Evolutionary conservation across 2,797 vertebrate species (phyloP), one percentile per base, ranked within the genome.

Genomic region (Brachyrhaphis roseni): DNA sequence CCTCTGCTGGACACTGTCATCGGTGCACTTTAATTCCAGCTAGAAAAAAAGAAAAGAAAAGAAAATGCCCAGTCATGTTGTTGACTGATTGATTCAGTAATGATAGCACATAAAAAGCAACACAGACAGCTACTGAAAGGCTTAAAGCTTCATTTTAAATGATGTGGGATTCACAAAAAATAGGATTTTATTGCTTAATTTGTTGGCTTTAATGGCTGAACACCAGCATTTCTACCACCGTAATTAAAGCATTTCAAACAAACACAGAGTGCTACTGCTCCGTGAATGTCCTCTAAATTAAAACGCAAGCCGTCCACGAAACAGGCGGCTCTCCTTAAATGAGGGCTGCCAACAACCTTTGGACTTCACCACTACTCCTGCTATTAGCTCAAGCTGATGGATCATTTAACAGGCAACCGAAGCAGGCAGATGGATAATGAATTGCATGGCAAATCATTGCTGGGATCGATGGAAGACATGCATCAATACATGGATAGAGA

Each of bases 401-500:
- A 94, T 95, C 92, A 94, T 95, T 95, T 95, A 94, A 95, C 94
- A 95, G 93, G 91, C 88, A 79, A 76, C 90, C 89, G 90, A 90
- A 93, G 92, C 93, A 94, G 94, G 94, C 93, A 93, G 93, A 94
- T 92, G 88, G 90, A 84, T 95, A 95, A 95, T 94, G 94, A 93
- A 96, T 94, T 92, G 91, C 92, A 88, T 93, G 87, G 91, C 90
- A 90, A 93, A 94, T 95, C 95, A 92, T 94, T 95, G 87, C 43
- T 1, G 26, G 75, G 86, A 95, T 95, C 95, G 89, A 94, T 95
- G 82, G 80, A 91, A 90, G 90, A 93, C 93, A 94, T 90, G 88
- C 94, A 89, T 96, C 95, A 94, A 95, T 95, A 94, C 89, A 93
- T 92, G 92, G 92, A 93, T 93, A 93, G 93, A 87, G 94, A 91